phyloP scores from a whole-genome alignment of 2,113 vertebrate genomes.

The Carollia perspicillata region DNA sequence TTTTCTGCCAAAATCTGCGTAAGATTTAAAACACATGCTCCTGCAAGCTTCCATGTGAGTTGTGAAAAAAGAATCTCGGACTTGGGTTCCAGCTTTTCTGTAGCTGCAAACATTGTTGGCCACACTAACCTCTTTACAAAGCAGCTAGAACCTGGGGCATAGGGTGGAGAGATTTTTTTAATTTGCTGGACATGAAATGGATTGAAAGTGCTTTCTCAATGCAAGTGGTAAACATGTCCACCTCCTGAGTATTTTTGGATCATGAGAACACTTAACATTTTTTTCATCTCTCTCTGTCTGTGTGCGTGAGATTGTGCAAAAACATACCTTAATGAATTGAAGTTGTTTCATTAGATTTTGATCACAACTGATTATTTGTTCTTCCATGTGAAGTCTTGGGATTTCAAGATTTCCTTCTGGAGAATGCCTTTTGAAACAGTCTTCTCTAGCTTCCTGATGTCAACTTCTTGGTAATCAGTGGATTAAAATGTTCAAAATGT shows the following conservation, averaged over 20 bases:
- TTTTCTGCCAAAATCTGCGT: conserved; percentile 91
- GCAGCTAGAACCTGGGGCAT: conserved; percentile 62
- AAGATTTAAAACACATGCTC: conserved; percentile 96
- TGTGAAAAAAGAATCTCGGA: conserved; percentile 83
- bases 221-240: conserved; percentile 66
- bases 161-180: conserved; percentile 51
- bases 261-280: conserved; percentile 46
- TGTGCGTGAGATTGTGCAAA: conserved; percentile 54
- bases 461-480: conserved; percentile 74
- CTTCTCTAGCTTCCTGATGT: conserved; percentile 71
- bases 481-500: conserved; percentile 83
- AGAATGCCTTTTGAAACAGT: conserved; percentile 81
- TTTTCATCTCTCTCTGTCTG: conserved; percentile 36
- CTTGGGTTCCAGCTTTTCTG: conserved; percentile 78
- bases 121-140: conserved; percentile 70
- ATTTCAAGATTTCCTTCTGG: conserved; percentile 67
- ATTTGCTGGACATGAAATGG: conserved; percentile 71
- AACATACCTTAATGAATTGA: conserved; percentile 69
- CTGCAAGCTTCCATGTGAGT: conserved; percentile 82
- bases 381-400: conserved; percentile 57
- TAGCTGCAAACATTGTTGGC: conserved; percentile 73
- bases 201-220: conserved; percentile 61
- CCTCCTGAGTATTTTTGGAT: conserved; percentile 63
- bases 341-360: conserved; percentile 68
- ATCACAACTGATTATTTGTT: conserved; percentile 66